Base-by-base conservation (phyloP, 2,888 invertebrate species). In the Hypolimnas misippus region DNA sequence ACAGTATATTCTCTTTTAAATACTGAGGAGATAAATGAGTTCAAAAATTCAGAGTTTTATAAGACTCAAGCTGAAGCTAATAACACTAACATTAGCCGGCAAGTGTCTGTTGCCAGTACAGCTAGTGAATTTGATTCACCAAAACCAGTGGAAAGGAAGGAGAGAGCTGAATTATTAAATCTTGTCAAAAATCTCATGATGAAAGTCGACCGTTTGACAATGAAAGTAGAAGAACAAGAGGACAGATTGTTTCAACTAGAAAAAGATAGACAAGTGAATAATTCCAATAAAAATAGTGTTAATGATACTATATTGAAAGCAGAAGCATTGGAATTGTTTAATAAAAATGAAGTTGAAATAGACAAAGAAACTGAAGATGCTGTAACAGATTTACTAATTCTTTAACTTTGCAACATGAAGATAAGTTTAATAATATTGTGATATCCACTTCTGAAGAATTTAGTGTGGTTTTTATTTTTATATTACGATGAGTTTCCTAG, bases 1-100 rank as follows among this genome's bases (percentile, higher is more conserved):
- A 73, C 85, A 0, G 73, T 80, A 0, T 64, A 71, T 0, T 76
- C 69, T 2, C 62, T 89, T n/a, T 65, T 89, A 2, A 83, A 79
- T 0, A 57, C 73, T 0, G 76, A 82, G 0, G 90, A 89, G 63
- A 65, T 83, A 16, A 70, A 66, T 4, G 70, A 74, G 42, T 89
- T 88, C 25, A 83, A 79, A 59, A 73, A 73, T 6, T 78, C 84
- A 0, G 82, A 83, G 1, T 84, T 88, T 38, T 88, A 84, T 58
- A 68, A 73, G 51, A 77, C 73, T 19, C 79, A 78, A 31, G 40
- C 44, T 44, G 4, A 10, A 16, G 40, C 16, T n/a, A 35, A 21
- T 6, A 8, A 25, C 10, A 16, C 6, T 40, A 57, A 50, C 12
- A 29, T 58, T 31, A 31, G 42, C n/a, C 53, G 42, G 25, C 17